phyloP scores from a whole-genome alignment of 1,140 invertebrate species.

The Drosophila gunungcola region DNA sequence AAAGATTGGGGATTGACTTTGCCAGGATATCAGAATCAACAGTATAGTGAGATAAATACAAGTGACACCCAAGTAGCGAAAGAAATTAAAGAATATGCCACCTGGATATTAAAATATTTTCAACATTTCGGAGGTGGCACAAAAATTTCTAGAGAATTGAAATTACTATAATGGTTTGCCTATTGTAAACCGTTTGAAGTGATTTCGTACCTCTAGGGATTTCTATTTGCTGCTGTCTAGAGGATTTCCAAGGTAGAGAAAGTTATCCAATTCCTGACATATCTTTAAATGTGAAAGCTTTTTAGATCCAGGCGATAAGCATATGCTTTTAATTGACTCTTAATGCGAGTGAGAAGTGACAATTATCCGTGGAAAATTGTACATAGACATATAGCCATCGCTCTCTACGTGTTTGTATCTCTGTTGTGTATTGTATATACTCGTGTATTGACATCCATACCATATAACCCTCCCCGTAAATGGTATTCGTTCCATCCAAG shows the following conservation, averaged over 20 bases:
- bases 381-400: constrained; percentile 24
- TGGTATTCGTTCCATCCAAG: constrained; percentile 28
- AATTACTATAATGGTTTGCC: no score
- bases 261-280: not conserved
- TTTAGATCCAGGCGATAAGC: not conserved
- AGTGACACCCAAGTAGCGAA: not conserved
- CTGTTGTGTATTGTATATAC: constrained; percentile 27
- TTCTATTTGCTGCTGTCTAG: not conserved
- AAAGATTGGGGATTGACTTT: constrained; percentile 38
- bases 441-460: constrained; percentile 1
- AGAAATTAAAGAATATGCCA: not conserved
- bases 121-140: not conserved
- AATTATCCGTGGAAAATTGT: constrained; percentile 33
- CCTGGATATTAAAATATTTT: not conserved
- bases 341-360: constrained; percentile 36
- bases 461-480: not conserved
- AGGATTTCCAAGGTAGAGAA: not conserved
- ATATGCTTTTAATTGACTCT: not conserved
- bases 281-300: not conserved
- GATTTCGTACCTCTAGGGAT: not conserved
- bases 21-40: constrained; percentile 28
- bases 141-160: no score
- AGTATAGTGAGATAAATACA: not conserved
- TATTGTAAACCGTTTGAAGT: no score
- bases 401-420: constrained; percentile 8